phyloP scores from a whole-genome alignment of 1,140 invertebrate genomes.

The Drosophila littoralis region DNA sequence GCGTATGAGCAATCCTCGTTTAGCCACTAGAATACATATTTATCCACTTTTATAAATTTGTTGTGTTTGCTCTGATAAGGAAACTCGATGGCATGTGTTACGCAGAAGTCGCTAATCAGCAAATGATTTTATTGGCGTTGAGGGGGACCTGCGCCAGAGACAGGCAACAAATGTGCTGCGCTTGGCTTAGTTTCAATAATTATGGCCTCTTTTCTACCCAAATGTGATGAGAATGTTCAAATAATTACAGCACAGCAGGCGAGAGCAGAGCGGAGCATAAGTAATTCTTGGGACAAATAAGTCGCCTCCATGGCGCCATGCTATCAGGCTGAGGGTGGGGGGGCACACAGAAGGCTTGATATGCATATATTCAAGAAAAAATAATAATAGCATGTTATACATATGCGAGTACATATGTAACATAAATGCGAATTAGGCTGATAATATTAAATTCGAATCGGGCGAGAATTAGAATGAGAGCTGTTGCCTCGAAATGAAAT shows the following conservation, averaged over 20 bases:
- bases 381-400: constrained; percentile 25
- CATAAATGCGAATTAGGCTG: constrained; percentile 23
- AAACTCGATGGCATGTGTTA: constrained; percentile 16
- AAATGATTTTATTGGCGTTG: constrained; percentile 62
- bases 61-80: constrained; percentile 36
- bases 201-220: constrained; percentile 47
- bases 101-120: constrained; percentile 62
- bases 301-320: constrained; percentile 20
- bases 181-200: constrained; percentile 71
- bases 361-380: constrained; percentile 12
- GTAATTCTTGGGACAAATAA: constrained; percentile 4
- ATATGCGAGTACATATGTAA: not conserved
- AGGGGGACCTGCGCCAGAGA: constrained; percentile 15
- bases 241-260: constrained; percentile 54
- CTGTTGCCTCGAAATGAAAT: constrained; percentile 29
- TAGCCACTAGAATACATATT: constrained; percentile 41
- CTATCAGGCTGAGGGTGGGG: not conserved
- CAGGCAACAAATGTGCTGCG: constrained; percentile 69
- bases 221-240: constrained; percentile 63
- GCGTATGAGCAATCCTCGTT: constrained; percentile 53
- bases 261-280: not conserved
- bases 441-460: constrained; percentile 68
- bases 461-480: constrained; percentile 32
- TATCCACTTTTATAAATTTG: constrained; percentile 60
- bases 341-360: constrained; percentile 7